Evolutionary conservation across 2,888 invertebrate species (phyloP), one percentile per base, ranked within the genome.

Genomic region (Piscicola geometra): DNA sequence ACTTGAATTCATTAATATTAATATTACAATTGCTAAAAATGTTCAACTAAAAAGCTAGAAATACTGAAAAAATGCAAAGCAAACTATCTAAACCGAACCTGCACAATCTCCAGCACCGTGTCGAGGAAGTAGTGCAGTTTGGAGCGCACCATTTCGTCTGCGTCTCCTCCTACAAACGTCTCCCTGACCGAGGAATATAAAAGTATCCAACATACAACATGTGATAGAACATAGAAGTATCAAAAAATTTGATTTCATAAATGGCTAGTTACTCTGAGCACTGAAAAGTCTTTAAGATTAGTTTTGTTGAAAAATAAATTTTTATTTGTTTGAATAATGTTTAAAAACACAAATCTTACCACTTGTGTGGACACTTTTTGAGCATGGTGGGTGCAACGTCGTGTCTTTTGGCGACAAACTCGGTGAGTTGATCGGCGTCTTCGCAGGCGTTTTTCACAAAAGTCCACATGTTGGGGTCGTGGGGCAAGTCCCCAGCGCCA

Each of bases 111-210:
- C 76, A 85, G 79, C 36, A 83, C 84, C 2, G 82, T 82, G 73
- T 85, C 85, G 75, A 85, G 81, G 79, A 85, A 82, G 79, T 85
- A 85, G 76, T 85, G 81, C 35, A 85, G 81, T 2, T 82, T 83
- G 18, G 83, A 82, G 75, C 84, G 83, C 21, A 83, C 82, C 0
- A 83, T 75, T 50, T 73, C 72, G 47, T 79, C 80, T 30, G 77
- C 76, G 71, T 79, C 78, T 25, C 56, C 70, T 33, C 73, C 33
- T 47, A 77, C 77, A 33, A 79, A 75, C 0, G 76, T 64, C 32
- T 79, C 79, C 73, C 81, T 81, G 77, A 18, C 72, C 74, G 50
- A 15, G 21, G 33, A n/a, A n/a, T n/a, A n/a, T n/a, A n/a, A n/a
- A n/a, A n/a, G 15, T 18, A 66, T 21, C 15, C 25, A 66, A 66